These are phyloP conservation scores for Calliphora vicina DNA, from an alignment of 1,140 invertebrate genomes.

Conservation along the genomic window DNA sequence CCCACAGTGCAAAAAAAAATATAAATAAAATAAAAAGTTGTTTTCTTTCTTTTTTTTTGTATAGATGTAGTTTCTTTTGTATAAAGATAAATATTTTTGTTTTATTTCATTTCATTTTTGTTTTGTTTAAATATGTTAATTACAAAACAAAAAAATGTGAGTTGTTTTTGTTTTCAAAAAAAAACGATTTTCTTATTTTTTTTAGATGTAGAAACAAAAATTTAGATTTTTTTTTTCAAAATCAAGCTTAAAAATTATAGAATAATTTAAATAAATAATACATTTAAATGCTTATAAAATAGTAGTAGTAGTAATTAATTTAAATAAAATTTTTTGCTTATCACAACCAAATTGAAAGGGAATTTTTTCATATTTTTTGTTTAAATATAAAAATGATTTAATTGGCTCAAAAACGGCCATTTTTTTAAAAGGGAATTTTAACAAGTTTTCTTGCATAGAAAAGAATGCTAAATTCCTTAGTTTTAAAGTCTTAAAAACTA, in stretches of 20 bases:
- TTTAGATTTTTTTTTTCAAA: neutral
- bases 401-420: neutral
- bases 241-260: neutral
- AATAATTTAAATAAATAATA: conserved; percentile 29
- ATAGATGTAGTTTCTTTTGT: neutral
- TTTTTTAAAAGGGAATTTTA: neutral
- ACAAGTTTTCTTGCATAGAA: no score
- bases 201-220: neutral
- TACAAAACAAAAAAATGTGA: conserved; percentile 3
- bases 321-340: neutral
- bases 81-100: neutral
- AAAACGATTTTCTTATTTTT: conserved; percentile 3
- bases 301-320: neutral
- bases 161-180: conserved; percentile 32
- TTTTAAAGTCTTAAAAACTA: conserved; percentile 6
- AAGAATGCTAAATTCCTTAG: no score
- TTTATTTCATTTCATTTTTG: no score
- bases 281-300: neutral
- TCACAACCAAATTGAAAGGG: neutral
- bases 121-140: conserved; percentile 20
- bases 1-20: neutral
- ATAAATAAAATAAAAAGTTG: conserved; percentile 3
- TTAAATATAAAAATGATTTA: neutral
- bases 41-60: neutral
- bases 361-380: neutral